A percentile compares a stretch with the other conserved stretches of the same genome.
These are phyloP conservation scores for Parnassius mnemosyne DNA, from an alignment of 2,888 invertebrate species.

Conservation along the genomic window DNA sequence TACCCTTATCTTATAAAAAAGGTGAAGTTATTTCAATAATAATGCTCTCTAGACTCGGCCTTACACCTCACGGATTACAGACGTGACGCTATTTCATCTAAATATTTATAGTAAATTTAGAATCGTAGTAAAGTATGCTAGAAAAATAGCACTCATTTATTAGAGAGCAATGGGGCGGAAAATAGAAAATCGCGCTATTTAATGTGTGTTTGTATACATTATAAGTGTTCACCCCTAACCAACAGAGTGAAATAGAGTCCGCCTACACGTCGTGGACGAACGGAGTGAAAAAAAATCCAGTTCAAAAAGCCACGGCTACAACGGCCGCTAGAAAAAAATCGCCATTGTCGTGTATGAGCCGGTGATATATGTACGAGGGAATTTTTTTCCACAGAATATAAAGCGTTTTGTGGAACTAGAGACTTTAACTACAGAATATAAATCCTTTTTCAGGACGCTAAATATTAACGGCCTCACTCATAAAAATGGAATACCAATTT, in stretches of 20 bases:
- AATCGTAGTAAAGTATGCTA: too few species aligned
- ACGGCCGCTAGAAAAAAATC: slow-evolving; percentile 58
- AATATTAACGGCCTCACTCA: background rate
- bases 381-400: slow-evolving; percentile 38
- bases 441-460: slow-evolving; percentile 7
- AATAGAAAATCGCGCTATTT: too few species aligned
- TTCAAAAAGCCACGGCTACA: slow-evolving; percentile 69
- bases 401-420: slow-evolving; percentile 33
- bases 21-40: too few species aligned
- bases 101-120: too few species aligned
- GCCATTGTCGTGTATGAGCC: slow-evolving; percentile 53
- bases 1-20: too few species aligned
- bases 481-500: too few species aligned
- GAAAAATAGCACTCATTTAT: too few species aligned
- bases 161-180: too few species aligned
- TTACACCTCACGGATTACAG: too few species aligned
- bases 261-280: slow-evolving; percentile 52
- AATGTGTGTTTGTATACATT: too few species aligned
- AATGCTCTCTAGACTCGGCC: too few species aligned
- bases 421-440: slow-evolving; percentile 4
- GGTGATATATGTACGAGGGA: slow-evolving; percentile 46
- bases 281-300: slow-evolving; percentile 74
- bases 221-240: slow-evolving; percentile 51
- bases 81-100: too few species aligned
- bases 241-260: slow-evolving; percentile 64